phyloP scores from a whole-genome alignment of 2,888 invertebrate species.

The Chaitophorus viminalis region DNA sequence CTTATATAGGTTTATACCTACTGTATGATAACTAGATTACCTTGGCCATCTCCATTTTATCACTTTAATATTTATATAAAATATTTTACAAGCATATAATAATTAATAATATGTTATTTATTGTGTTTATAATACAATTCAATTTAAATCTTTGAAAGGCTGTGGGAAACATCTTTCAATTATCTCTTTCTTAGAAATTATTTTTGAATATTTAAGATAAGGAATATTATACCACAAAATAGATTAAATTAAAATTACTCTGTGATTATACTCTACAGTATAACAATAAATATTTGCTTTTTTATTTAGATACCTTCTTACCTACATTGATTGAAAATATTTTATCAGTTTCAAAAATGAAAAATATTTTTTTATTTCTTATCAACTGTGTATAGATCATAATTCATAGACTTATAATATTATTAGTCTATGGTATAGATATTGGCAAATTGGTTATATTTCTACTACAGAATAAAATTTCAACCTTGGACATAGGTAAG shows the following conservation, averaged over 20 bases:
- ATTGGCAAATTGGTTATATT: too few species aligned
- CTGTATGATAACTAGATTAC: neutral
- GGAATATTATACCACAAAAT: too few species aligned
- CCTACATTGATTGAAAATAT: neutral
- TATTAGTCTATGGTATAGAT: too few species aligned
- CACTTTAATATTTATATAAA: neutral
- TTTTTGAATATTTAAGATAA: slow-evolving; percentile 17
- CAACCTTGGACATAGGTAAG: too few species aligned
- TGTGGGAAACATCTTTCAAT: slow-evolving; percentile 19
- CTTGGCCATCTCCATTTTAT: neutral
- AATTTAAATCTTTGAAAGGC: slow-evolving; percentile 1
- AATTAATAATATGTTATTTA: neutral
- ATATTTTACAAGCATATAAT: neutral
- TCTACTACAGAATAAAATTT: too few species aligned
- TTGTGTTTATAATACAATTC: slow-evolving; percentile 24
- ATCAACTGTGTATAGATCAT: neutral
- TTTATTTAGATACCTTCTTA: too few species aligned
- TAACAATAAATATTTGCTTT: slow-evolving; percentile 11
- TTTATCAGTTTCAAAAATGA: neutral
- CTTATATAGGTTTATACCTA: neutral
- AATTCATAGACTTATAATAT: too few species aligned
- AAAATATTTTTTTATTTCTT: neutral
- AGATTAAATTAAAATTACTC: too few species aligned
- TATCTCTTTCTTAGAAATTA: slow-evolving; percentile 19
- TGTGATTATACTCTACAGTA: too few species aligned